Base-by-base conservation (phyloP, 2,113 vertebrate genomes). In the Malaclemys terrapin region DNA sequence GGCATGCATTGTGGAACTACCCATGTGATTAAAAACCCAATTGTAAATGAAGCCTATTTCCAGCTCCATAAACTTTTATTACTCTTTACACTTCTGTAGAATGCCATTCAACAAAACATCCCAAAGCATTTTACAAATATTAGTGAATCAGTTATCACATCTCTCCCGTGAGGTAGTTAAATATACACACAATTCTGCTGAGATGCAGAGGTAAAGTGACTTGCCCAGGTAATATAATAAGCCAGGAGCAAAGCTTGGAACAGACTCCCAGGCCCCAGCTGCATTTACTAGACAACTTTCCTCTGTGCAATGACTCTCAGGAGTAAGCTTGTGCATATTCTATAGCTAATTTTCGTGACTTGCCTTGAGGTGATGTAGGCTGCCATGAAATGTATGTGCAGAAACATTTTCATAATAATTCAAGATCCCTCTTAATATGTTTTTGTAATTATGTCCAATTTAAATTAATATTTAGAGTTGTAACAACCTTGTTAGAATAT, bases 381-480 rank as follows among this genome's bases (percentile, higher is more conserved):
- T 88, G 87, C 91, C 13, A 83, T 78, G 72, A 91, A 95, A 82
- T 81, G 6, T 76, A 88, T 13, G 54, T n/a, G 11, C 38, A 88
- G 47, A 45, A 89, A 93, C 53, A 20, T 80, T 95, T 93, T 80
- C 52, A 56, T 14, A 87, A 27, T 45, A 38, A 87, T 91, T 69
- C 80, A 84, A 93, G 47, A 91, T 4, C 24, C 53, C 87, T 42
- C 45, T 90, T 96, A 93, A 76, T 87, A 89, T 5, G 25, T 35
- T 88, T 88, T 38, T 76, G 14, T 47, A 69, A 94, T 92, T 93
- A 81, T 79, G 88, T 38, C 65, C 27, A 52, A n/a, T 88, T 76
- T 93, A 88, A 94, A 85, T 89, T 92, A 91, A 84, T 42, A 42
- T 65, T 29, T 90, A 10, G 47, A 54, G 54, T 89, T 94, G 25